A percentile compares a stretch with the other conserved stretches of the same genome.
phyloP scores from a whole-genome alignment of 2,113 vertebrate genomes.

The Carassius carassius region DNA sequence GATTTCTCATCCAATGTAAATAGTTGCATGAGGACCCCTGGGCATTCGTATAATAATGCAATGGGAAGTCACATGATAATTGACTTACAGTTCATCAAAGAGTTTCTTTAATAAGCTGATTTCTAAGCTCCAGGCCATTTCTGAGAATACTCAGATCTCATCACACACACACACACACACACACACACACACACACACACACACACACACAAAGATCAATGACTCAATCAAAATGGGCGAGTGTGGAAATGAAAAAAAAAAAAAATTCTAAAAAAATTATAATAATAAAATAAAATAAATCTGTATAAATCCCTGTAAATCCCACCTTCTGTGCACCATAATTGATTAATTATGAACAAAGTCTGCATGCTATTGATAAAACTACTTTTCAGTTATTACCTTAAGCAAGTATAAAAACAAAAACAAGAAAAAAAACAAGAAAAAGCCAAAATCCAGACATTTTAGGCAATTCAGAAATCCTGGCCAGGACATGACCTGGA shows the following conservation, averaged over 20 bases:
- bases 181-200: background rate
- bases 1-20: slow-evolving; percentile 16
- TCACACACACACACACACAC: background rate
- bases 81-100: slow-evolving; percentile 29
- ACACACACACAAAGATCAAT: background rate
- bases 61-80: slow-evolving; percentile 32
- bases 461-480: no score
- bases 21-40: background rate
- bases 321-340: no score
- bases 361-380: no score
- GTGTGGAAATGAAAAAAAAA: background rate
- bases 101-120: slow-evolving; percentile 12
- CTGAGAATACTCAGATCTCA: slow-evolving; percentile 22
- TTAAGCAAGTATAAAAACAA: no score
- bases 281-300: background rate
- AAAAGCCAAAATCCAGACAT: no score
- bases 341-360: no score
- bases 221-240: background rate
- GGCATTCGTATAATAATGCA: slow-evolving; percentile 5
- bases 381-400: no score
- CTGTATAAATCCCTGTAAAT: no score
- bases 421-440: no score
- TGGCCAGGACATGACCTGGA: no score
- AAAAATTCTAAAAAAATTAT: no score
- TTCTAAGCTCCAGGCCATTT: slow-evolving; percentile 10